Evolutionary conservation across 2,113 vertebrate genomes (phyloP).

Genomic region (Coryphaenoides rupestris): DNA sequence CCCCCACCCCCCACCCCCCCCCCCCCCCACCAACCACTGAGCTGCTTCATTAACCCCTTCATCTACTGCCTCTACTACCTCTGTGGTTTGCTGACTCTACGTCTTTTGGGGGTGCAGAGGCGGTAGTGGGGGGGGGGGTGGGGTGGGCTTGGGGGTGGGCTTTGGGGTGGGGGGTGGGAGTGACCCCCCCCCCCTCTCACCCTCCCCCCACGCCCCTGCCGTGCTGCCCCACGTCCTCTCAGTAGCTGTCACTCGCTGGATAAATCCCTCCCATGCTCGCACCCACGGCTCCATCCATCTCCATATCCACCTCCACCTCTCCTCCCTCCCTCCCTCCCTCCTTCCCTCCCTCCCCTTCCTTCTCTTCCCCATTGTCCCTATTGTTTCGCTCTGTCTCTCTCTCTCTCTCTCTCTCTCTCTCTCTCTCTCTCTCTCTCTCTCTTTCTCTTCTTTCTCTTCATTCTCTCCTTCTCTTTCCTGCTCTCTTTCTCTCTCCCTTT

Average conservation of each 20-base stretch:
- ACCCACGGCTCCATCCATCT: too few species aligned
- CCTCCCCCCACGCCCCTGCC: too few species aligned
- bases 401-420: slow-evolving; percentile 12
- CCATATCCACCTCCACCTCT: too few species aligned
- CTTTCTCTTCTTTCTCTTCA: background rate
- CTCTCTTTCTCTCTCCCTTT: too few species aligned
- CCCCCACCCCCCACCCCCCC: slow-evolving; percentile 7
- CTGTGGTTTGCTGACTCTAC: slow-evolving; percentile 57
- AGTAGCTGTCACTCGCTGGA: slow-evolving; percentile 32
- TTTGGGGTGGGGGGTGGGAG: background rate
- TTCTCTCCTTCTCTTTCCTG: too few species aligned
- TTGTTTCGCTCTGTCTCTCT: slow-evolving; percentile 21
- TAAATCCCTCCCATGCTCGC: slow-evolving; percentile 11
- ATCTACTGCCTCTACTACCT: slow-evolving; percentile 62
- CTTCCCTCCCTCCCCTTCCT: background rate
- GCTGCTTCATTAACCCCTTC: slow-evolving; percentile 66
- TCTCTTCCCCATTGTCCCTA: slow-evolving; percentile 22
- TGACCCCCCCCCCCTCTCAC: slow-evolving; percentile 14
- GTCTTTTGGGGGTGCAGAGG: slow-evolving; percentile 45
- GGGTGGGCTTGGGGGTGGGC: too few species aligned
- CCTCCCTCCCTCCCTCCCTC: slow-evolving; percentile 24
- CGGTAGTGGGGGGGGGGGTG: too few species aligned
- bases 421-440: slow-evolving; percentile 2
- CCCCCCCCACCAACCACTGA: slow-evolving; percentile 64
- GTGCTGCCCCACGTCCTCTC: slow-evolving; percentile 14